Evolutionary conservation across 2,113 vertebrate genomes (phyloP).

Genomic region (Mandrillus leucophaeus): DNA sequence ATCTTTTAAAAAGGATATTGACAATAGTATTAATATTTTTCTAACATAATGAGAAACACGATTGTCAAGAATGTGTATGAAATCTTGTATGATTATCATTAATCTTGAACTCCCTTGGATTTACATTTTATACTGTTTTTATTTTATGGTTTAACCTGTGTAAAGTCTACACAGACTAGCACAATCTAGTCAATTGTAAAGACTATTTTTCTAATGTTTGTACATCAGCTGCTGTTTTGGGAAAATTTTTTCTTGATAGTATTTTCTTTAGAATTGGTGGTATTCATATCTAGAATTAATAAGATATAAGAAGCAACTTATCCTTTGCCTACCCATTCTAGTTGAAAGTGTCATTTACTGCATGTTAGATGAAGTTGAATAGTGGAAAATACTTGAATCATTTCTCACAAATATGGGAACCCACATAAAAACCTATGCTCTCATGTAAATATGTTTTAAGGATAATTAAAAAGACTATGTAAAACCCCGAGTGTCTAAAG

Average conservation of each 20-base stretch:
- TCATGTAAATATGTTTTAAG: neutral
- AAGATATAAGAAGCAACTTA: neutral
- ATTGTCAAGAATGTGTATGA: neutral
- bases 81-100: neutral
- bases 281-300: neutral
- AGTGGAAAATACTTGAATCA: neutral
- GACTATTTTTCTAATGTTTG: neutral
- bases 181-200: neutral
- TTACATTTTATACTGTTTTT: neutral
- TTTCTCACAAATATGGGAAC: neutral
- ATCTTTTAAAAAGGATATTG: neutral
- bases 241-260: neutral
- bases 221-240: neutral
- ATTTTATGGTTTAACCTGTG: neutral
- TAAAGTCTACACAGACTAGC: neutral
- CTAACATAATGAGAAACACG: neutral
- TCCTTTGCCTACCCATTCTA: neutral
- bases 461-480: neutral
- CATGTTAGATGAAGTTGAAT: neutral
- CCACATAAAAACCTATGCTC: neutral
- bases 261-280: neutral
- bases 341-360: neutral
- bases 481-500: neutral
- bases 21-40: neutral
- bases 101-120: neutral